Base-by-base conservation (phyloP, 2,888 invertebrate genomes). In the Rhorus exstirpatorius region DNA sequence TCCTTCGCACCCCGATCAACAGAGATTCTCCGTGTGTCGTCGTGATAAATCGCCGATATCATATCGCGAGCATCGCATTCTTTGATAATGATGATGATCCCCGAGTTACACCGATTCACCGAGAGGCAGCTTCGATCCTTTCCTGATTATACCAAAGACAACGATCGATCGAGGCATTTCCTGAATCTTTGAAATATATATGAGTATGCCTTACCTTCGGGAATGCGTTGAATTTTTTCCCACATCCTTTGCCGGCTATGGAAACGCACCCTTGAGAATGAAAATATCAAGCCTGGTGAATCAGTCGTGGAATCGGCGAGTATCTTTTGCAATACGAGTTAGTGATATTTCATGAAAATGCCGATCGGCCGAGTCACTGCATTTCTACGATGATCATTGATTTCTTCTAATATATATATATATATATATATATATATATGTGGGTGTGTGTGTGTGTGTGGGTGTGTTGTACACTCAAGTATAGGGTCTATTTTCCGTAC, bases 321-420 rank as follows among this genome's bases (percentile, higher is more conserved):
- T 53, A 38, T 38, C 8, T 78, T 31, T 67, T 10, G 49, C 71
- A 35, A 44, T 51, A 2, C 60, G 21, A 67, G 21, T 7, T 77
- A 44, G 67, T 68, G 8, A 60, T 61, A 58, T 46, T 55, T 71
- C 46, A 17, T 51, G 53, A 63, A 63, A 80, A 61, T 65, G 46
- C 70, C 71, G 26, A 78, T 67, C 24, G 26, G 21, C 49, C 63
- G 81, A 81, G 67, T 81, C 78, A 74, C 60, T 38, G 35, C 35
- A 21, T 63, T 41, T n/a, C 21, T 55, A n/a, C 35, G n/a, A 21
- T 7, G n/a, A 71, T 46, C 44, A 71, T 70, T 55, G 46, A 46
- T 71, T 46, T 21, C 41, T 38, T 31, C 46, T 17, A 53, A 7
- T 14, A 70, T 35, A 38, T 8, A 21, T 17, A 3, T 61, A 1